phyloP scores from a whole-genome alignment of 2,888 invertebrate species.

The Neoitamus cyanurus region DNA sequence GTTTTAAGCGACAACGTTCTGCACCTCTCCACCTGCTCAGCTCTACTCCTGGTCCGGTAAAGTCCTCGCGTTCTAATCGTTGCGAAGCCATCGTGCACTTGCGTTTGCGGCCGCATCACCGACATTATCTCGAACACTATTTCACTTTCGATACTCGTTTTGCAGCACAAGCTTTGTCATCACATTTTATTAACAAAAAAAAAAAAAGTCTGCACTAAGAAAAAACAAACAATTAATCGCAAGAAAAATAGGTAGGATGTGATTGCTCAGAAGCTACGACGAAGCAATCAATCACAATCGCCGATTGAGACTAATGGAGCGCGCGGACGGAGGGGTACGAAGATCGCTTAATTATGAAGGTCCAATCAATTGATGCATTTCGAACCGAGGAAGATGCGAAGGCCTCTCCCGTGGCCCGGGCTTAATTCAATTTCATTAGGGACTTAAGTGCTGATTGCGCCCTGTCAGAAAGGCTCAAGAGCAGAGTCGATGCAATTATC shows the following conservation, averaged over 20 bases:
- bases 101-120: conserved; percentile 62
- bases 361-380: conserved; percentile 6
- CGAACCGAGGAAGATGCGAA: not conserved
- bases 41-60: conserved; percentile 65
- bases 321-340: not conserved
- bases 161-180: not conserved
- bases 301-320: not conserved
- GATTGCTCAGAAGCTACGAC: not conserved
- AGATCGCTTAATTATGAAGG: conserved; percentile 29
- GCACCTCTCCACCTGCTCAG: conserved; percentile 52
- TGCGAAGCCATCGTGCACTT: conserved; percentile 87
- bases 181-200: not conserved
- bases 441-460: not conserved
- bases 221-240: not conserved
- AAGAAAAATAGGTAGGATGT: not conserved
- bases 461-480: not conserved
- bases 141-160: not conserved
- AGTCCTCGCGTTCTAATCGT: conserved; percentile 77
- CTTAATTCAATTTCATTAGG: conserved; percentile 28
- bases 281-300: conserved; percentile 18
- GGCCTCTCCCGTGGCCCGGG: not conserved
- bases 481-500: not conserved
- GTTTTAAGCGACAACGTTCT: conserved; percentile 50
- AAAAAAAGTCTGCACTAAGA: not conserved
- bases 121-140: conserved; percentile 50